phyloP scores from a whole-genome alignment of 2,113 vertebrate genomes.

The Calyptommatus sinebrachiatus region DNA sequence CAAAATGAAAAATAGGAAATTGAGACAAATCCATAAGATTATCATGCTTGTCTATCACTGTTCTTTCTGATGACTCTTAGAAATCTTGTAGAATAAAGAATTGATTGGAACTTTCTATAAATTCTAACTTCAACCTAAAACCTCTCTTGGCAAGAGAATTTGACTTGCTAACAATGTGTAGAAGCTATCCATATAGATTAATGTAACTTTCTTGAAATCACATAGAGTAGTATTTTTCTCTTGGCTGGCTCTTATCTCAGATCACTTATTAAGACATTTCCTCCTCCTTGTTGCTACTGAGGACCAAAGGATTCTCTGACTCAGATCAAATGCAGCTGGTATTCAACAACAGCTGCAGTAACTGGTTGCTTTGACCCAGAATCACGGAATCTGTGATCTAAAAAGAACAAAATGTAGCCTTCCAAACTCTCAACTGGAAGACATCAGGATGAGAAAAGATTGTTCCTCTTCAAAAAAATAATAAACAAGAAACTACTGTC shows the following conservation, averaged over 20 bases:
- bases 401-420: no score
- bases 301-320: no score
- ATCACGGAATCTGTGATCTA: no score
- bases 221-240: not conserved
- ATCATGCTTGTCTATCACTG: not conserved
- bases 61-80: not conserved
- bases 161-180: not conserved
- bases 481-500: not conserved
- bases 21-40: not conserved
- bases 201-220: not conserved
- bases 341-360: no score
- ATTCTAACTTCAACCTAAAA: not conserved
- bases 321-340: no score
- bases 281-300: no score
- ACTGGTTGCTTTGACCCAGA: no score
- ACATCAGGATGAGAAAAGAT: no score
- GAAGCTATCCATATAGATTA: not conserved
- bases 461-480: no score
- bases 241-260: not conserved
- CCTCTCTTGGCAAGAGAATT: not conserved
- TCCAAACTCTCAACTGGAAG: no score
- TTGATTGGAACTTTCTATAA: not conserved
- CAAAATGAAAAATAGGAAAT: not conserved
- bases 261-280: not conserved
- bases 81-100: not conserved